Percentiles rank a stretch among this genome's conserved stretches.
Evolutionary conservation across 2,113 vertebrate genomes (phyloP).

Genomic region (Hippocampus abdominalis): DNA sequence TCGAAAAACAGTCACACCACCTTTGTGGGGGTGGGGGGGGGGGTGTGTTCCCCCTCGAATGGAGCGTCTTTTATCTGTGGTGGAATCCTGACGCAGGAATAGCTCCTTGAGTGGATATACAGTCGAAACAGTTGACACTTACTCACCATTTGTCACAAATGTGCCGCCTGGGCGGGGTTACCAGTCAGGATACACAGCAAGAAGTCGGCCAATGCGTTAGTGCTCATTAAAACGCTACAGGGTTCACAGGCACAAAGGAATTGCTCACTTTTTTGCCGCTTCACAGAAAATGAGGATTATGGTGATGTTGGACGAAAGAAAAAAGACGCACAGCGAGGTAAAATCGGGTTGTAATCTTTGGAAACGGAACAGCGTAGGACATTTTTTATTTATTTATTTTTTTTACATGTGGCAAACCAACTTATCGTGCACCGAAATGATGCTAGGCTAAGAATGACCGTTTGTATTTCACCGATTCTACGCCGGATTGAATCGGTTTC

Average conservation of each 20-base stretch:
- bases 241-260: constrained; percentile 3
- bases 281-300: constrained; percentile 64
- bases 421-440: background rate
- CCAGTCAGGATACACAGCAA: constrained; percentile 23
- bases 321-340: constrained; percentile 60
- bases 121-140: constrained; percentile 50
- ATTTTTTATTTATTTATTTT: background rate
- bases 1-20: background rate
- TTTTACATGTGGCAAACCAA: background rate
- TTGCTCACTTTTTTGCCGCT: constrained; percentile 9
- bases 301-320: constrained; percentile 66
- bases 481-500: constrained; percentile 4
- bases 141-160: constrained; percentile 46
- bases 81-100: constrained; percentile 43
- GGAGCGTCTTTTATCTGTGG: constrained; percentile 28
- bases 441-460: background rate
- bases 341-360: constrained; percentile 17
- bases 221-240: constrained; percentile 18
- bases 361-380: background rate
- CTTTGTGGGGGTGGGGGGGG: background rate
- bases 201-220: constrained; percentile 19
- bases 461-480: background rate
- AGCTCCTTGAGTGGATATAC: constrained; percentile 53
- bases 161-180: constrained; percentile 51
- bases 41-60: constrained; percentile 15